These are phyloP conservation scores for Dolichomitus sp. DNA, from an alignment of 2,888 invertebrate species.

Conservation along the genomic window DNA sequence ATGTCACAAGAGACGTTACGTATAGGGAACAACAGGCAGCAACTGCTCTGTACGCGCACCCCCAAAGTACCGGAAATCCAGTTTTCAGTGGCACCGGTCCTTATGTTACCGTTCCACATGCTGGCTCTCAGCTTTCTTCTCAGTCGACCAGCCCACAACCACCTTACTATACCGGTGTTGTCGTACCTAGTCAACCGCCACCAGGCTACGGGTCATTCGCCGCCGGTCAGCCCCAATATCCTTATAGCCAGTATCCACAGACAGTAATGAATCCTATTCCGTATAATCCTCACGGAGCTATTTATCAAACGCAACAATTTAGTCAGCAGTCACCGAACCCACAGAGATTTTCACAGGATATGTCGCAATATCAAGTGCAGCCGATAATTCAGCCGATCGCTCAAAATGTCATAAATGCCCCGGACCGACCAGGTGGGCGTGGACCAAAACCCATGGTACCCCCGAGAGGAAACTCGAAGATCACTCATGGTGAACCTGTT, in stretches of 20 bases:
- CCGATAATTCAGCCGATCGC: conserved; percentile 84
- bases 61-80: conserved; percentile 77
- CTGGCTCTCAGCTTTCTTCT: conserved; percentile 76
- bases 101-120: conserved; percentile 81
- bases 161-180: conserved; percentile 79
- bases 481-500: conserved; percentile 80
- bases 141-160: conserved; percentile 82
- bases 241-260: conserved; percentile 82
- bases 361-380: conserved; percentile 82
- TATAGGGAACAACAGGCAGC: conserved; percentile 78
- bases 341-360: conserved; percentile 82
- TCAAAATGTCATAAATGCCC: conserved; percentile 79
- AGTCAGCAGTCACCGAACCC: conserved; percentile 82
- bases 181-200: conserved; percentile 76
- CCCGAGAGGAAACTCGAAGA: conserved; percentile 83
- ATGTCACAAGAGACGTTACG: conserved; percentile 81
- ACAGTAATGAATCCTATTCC: conserved; percentile 82
- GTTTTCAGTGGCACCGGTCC: conserved; percentile 78
- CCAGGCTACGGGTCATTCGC: conserved; percentile 75
- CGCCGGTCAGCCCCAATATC: conserved; percentile 76
- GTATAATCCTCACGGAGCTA: conserved; percentile 77
- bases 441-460: conserved; percentile 85
- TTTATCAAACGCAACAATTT: conserved; percentile 80
- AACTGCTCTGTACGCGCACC: conserved; percentile 76
- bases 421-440: conserved; percentile 77